Conservation (phyloP, 2,797 vertebrate genomes). For the Sebastes steindachneri region DNA sequence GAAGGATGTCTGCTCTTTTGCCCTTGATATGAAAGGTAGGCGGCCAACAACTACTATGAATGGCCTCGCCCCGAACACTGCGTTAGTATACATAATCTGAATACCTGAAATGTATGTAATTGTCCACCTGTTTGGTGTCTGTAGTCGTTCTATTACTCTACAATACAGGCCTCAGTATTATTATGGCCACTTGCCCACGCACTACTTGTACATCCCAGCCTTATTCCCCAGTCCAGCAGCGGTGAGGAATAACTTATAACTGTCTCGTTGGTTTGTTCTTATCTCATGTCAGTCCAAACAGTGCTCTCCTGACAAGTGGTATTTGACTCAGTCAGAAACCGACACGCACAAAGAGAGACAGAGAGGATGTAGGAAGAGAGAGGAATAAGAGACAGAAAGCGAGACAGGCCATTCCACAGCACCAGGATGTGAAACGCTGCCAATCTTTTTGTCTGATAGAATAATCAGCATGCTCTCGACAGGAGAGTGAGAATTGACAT, state of each 20-base stretch:
- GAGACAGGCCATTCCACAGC: slow-evolving; percentile 68
- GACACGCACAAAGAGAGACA: slow-evolving; percentile 46
- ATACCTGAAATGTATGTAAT: neutral
- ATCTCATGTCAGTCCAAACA: slow-evolving; percentile 77
- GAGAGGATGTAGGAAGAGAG: slow-evolving; percentile 44
- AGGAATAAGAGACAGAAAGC: slow-evolving; percentile 56
- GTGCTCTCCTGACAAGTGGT: slow-evolving; percentile 76
- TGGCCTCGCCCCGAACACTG: neutral
- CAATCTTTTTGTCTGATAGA: slow-evolving; percentile 80
- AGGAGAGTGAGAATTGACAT: slow-evolving; percentile 79
- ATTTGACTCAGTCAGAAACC: slow-evolving; percentile 77
- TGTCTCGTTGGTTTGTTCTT: slow-evolving; percentile 70
- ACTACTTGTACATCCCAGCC: slow-evolving; percentile 34
- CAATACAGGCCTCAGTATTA: slow-evolving; percentile 10
- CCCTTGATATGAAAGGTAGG: slow-evolving; percentile 53
- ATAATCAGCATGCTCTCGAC: slow-evolving; percentile 78
- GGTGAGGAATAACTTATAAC: slow-evolving; percentile 61
- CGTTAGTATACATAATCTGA: neutral
- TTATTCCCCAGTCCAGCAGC: slow-evolving; percentile 39
- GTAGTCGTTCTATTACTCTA: neutral
- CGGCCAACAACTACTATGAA: slow-evolving; percentile 6
- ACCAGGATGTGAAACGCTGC: slow-evolving; percentile 65
- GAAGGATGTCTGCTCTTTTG: slow-evolving; percentile 36
- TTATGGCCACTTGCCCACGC: slow-evolving; percentile 10
- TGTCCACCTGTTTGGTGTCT: neutral